Evolutionary conservation across 2,888 invertebrate species (phyloP), one percentile per base, ranked within the genome.

Genomic region (Peribatodes rhomboidaria): DNA sequence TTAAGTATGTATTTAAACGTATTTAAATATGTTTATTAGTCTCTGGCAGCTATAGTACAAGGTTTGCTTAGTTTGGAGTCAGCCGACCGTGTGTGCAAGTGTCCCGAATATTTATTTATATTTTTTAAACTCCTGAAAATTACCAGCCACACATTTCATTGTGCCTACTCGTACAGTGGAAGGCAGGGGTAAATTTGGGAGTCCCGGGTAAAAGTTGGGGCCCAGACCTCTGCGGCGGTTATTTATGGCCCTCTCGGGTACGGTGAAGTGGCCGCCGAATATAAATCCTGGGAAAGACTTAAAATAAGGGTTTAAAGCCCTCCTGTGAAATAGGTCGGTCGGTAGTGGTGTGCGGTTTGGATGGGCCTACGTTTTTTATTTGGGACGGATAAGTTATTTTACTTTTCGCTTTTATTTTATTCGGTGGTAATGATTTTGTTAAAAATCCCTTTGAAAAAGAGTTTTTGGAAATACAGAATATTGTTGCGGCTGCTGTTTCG

Each of bases 191-290:
- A 42, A 63, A 63, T 44, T 57, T 52, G 55, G 66, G 65, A 70
- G 62, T 55, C 62, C 55, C 61, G 52, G 70, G 71, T 55, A 69
- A 52, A 39, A 56, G 65, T 70, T 73, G 73, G 76, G 75, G 74
- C 74, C 65, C 83, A 83, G 86, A 88, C 88, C 89, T 87, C 82
- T 79, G 81, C 82, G 83, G 84, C 75, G 78, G 90, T 92, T 90
- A 93, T 92, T 92, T 93, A 93, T 91, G 90, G 87, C 82, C 80
- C 92, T 90, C 93, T 92, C 88, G 92, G 88, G 93, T 78, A 86
- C 86, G 83, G 83, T 89, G 89, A 89, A 92, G 93, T 90, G 86
- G 84, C 85, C 87, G 83, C 84, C 82, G 91, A 91, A 92, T 91
- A 92, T 92, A 92, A 92, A 92, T 92, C 90, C 87, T 85, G 84